Evolutionary conservation across 2,888 invertebrate species (phyloP).

Genomic region (Smittia aterrima): DNA sequence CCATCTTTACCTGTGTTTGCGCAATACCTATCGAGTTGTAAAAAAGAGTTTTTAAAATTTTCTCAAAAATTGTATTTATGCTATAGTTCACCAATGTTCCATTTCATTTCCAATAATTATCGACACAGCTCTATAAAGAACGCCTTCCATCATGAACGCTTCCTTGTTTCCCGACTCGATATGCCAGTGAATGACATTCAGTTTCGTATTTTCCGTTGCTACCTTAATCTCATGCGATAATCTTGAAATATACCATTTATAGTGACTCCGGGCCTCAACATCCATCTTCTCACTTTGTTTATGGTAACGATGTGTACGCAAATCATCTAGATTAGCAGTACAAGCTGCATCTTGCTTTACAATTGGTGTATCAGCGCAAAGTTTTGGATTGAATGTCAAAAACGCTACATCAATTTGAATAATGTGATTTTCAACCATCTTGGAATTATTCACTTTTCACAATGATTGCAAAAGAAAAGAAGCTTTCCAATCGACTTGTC

Average conservation of each 20-base stretch:
- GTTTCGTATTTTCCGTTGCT: not conserved
- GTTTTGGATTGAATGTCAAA: slow-evolving; percentile 35
- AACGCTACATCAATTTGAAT: slow-evolving; percentile 38
- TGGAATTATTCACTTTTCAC: not conserved
- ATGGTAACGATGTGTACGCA: slow-evolving; percentile 11
- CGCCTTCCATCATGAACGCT: slow-evolving; percentile 34
- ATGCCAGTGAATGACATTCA: slow-evolving; percentile 39
- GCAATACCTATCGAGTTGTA: too few species aligned
- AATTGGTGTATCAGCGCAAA: slow-evolving; percentile 18
- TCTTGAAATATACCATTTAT: slow-evolving; percentile 39
- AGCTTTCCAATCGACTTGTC: too few species aligned
- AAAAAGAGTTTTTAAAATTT: too few species aligned
- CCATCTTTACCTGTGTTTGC: not conserved
- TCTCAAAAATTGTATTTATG: too few species aligned
- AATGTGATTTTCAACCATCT: slow-evolving; percentile 32
- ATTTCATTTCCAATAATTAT: slow-evolving; percentile 36
- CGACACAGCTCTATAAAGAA: slow-evolving; percentile 33
- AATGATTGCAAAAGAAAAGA: too few species aligned
- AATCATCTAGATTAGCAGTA: slow-evolving; percentile 10
- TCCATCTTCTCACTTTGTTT: slow-evolving; percentile 39
- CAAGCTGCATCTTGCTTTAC: slow-evolving; percentile 34
- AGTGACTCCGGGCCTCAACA: slow-evolving; percentile 9
- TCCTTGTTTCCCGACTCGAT: slow-evolving; percentile 41
- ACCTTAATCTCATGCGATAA: slow-evolving; percentile 19
- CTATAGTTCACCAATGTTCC: slow-evolving; percentile 42